A percentile compares a stretch with the other conserved stretches of the same genome.
Evolutionary conservation across 64 coral and sea anemone genomes (phyloP).

Genomic region (Acropora tenuis): DNA sequence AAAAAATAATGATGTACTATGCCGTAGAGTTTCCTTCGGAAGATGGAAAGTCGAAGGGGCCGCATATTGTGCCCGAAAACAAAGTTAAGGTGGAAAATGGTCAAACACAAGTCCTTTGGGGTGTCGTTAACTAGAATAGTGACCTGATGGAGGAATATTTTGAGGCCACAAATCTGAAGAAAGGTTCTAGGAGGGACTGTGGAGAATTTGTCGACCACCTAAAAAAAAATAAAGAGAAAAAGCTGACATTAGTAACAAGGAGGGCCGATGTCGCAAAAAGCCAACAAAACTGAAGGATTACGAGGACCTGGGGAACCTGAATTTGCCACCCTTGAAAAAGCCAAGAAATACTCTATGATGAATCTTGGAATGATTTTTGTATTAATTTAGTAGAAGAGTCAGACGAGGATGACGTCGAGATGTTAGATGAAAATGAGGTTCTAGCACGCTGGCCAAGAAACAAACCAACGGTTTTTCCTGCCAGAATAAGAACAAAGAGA

Average conservation of each 20-base stretch:
- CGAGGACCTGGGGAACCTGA: neutral
- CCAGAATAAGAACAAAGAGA: slow-evolving; percentile 20
- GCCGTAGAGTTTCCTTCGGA: slow-evolving; percentile 33
- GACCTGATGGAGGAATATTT: slow-evolving; percentile 36
- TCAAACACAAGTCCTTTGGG: slow-evolving; percentile 1
- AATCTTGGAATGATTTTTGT: neutral
- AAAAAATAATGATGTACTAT: slow-evolving; percentile 9
- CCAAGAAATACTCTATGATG: neutral
- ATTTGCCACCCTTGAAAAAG: neutral
- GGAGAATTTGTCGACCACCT: slow-evolving; percentile 13
- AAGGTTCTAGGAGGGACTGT: slow-evolving; percentile 36
- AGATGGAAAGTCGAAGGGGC: slow-evolving; percentile 32
- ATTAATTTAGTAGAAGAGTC: neutral
- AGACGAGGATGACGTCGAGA: neutral
- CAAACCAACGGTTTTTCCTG: slow-evolving; percentile 11
- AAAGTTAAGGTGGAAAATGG: slow-evolving; percentile 26
- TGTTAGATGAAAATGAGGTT: slow-evolving; percentile 3
- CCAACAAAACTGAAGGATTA: slow-evolving; percentile 1
- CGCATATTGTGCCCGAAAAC: slow-evolving; percentile 23
- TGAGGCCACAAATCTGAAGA: slow-evolving; percentile 23
- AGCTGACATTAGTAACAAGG: slow-evolving; percentile 35
- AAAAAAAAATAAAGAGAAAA: neutral
- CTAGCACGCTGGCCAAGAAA: slow-evolving; percentile 21
- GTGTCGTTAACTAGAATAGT: slow-evolving; percentile 32
- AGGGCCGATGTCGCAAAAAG: slow-evolving; percentile 6